Evolutionary conservation across 2,888 invertebrate genomes (phyloP).

Genomic region (Girardia tigrina): DNA sequence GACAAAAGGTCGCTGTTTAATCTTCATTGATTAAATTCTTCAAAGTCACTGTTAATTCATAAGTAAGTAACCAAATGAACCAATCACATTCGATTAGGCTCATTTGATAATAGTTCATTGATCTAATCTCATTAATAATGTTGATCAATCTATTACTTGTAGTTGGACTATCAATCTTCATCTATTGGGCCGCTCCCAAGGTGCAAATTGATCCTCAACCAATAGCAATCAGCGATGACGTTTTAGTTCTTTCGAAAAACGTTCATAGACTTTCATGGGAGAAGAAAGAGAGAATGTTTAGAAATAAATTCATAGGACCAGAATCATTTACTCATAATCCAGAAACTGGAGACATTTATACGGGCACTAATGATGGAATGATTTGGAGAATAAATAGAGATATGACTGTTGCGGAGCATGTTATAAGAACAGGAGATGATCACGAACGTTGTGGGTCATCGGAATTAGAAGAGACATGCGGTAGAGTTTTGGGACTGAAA

Average conservation of each 20-base stretch:
- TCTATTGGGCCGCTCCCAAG: not conserved
- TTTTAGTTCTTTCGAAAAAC: not conserved
- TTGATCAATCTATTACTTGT: not conserved
- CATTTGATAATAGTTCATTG: no score
- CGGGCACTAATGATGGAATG: not conserved
- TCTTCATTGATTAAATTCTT: no score
- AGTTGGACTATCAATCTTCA: not conserved
- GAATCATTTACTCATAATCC: not conserved
- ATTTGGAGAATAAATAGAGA: not conserved
- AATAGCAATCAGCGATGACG: not conserved
- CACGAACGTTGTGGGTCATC: not conserved
- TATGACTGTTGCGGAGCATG: not conserved
- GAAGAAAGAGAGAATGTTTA: not conserved
- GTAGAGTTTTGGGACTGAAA: conserved; percentile 1
- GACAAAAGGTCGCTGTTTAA: no score
- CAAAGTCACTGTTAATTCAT: no score
- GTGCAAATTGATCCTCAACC: not conserved
- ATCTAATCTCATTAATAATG: not conserved
- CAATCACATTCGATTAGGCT: no score
- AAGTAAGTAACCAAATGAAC: no score
- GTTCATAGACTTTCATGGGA: not conserved
- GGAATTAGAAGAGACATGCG: not conserved
- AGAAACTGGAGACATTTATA: not conserved
- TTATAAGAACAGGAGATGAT: not conserved
- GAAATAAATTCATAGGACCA: not conserved